Base-by-base conservation (phyloP, 2,797 vertebrate genomes). In the Tadarida brasiliensis region DNA sequence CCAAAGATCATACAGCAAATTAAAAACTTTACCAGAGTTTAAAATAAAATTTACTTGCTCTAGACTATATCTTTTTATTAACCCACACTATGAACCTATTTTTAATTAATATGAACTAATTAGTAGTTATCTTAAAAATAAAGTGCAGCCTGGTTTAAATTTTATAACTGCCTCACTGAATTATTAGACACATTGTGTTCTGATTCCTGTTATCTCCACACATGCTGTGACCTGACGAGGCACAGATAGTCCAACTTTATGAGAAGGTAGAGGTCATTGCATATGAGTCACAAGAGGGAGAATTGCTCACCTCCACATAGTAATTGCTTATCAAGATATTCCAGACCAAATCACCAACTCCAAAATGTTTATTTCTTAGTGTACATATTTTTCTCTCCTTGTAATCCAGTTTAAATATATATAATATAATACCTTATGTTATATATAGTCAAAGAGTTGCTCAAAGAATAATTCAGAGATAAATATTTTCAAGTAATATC, bases 401-500 rank as follows among this genome's bases (percentile, higher is more conserved):
- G 44, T 73, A 6, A 12, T 39, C 3, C 11, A 51, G 24, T 88
- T 70, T n/a, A n/a, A n/a, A n/a, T 49, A 76, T 22, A 51, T 67
- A n/a, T n/a, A 14, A 15, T 15, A 67, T 67, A 33, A 56, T 77
- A 35, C 5, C 14, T 51, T 20, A 78, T 56, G 61, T 44, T 47
- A 63, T 51, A 35, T 15, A 65, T 12, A 35, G 81, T 51, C n/a
- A 87, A 78, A 84, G 30, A 63, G 84, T 68, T 83, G 12, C 26
- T 91, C 8, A 56, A 19, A 30, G 28, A 74, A 73, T 33, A 61
- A 78, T 15, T 74, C 20, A 86, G 65, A 92, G 10, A 10, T 57
- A 68, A 91, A 24, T 71, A 63, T 77, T 82, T 88, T 74, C 35
- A 81, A 87, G 39, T 49, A 95, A 74, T 61, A 85, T 28, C 11